Conservation (phyloP, 1,140 invertebrate genomes). For the Drosophila truncata region DNA sequence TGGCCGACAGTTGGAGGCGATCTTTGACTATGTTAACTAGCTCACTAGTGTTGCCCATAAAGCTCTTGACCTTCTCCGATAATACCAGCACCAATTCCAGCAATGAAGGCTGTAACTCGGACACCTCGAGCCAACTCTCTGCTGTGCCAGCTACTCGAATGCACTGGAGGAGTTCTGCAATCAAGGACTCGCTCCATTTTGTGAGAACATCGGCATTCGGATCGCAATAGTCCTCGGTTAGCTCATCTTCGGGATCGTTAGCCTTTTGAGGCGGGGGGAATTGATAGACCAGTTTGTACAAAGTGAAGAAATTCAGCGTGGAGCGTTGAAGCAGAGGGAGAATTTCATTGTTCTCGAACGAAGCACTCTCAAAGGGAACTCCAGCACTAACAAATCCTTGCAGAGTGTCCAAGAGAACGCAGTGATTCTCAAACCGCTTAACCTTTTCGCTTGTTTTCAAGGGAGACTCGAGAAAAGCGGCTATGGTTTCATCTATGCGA, state of each 20-base stretch:
- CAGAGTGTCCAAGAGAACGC: constrained; percentile 54
- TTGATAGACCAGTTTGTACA: constrained; percentile 65
- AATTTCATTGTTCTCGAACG: constrained; percentile 22
- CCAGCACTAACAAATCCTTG: constrained; percentile 41
- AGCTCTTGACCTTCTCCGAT: constrained; percentile 57
- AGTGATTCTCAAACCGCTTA: constrained; percentile 56
- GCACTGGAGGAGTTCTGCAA: constrained; percentile 54
- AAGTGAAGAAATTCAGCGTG: constrained; percentile 60
- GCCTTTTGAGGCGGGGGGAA: constrained; percentile 31
- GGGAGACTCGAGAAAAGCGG: constrained; percentile 54
- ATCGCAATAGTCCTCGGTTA: constrained; percentile 82
- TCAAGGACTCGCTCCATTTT: constrained; percentile 68
- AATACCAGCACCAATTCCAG: constrained; percentile 57
- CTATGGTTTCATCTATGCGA: constrained; percentile 62
- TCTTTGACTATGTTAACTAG: constrained; percentile 64
- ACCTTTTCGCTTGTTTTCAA: constrained; percentile 47
- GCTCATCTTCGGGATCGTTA: constrained; percentile 71
- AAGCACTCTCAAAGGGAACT: constrained; percentile 39
- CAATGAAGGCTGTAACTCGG: not conserved
- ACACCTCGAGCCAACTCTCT: constrained; percentile 59
- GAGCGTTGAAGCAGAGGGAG: constrained; percentile 42
- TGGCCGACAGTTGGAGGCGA: constrained; percentile 37
- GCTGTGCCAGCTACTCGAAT: constrained; percentile 55
- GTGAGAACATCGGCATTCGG: constrained; percentile 77
- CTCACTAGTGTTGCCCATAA: constrained; percentile 63